phyloP scores from a whole-genome alignment of 2,113 vertebrate species.

The Dendrocopos noguchii region DNA sequence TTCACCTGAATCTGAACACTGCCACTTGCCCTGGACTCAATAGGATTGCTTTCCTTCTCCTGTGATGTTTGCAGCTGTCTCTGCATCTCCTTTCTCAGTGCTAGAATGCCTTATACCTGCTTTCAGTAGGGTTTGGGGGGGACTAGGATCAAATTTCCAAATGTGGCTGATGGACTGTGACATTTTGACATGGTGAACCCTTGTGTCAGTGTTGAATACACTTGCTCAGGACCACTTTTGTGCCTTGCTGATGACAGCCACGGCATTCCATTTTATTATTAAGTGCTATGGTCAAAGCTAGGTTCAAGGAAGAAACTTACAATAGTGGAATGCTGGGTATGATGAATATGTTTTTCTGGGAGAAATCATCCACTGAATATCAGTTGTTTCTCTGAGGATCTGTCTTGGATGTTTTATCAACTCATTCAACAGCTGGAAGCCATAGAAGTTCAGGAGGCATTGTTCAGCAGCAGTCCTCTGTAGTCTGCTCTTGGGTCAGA shows the following conservation, averaged over 20 bases:
- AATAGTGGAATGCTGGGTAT: neutral
- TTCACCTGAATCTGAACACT: neutral
- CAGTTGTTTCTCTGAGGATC: neutral
- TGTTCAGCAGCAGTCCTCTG: neutral
- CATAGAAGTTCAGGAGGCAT: neutral
- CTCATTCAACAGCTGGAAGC: neutral
- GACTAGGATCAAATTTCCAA: neutral
- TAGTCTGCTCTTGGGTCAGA: neutral
- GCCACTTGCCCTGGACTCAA: neutral
- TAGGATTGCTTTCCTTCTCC: neutral
- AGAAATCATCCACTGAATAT: neutral
- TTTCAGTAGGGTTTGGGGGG: neutral
- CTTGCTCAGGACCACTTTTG: neutral
- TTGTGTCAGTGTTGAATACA: neutral
- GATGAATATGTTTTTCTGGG: neutral
- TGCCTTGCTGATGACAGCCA: neutral
- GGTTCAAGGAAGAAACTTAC: neutral
- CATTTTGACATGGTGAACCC: neutral
- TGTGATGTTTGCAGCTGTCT: fast-evolving
- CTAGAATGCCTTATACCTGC: neutral
- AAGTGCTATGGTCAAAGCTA: neutral
- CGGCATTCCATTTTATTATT: neutral
- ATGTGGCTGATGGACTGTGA: neutral
- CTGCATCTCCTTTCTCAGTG: neutral
- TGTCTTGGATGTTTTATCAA: neutral